Base-by-base conservation (phyloP, 2,797 vertebrate genomes). In the Geotria australis region DNA sequence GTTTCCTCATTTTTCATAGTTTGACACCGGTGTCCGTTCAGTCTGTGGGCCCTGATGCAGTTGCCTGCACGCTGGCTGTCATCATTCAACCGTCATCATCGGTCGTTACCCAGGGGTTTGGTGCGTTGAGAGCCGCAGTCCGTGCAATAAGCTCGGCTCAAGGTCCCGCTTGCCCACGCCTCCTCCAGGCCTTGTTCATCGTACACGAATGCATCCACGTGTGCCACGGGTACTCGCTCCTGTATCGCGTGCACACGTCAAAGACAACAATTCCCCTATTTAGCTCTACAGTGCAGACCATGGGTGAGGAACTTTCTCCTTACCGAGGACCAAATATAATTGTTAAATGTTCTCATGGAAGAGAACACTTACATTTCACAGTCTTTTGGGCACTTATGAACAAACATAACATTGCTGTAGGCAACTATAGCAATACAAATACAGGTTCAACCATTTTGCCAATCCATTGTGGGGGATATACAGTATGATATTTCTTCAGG, bases 131-230 rank as follows among this genome's bases (percentile, higher is more conserved):
- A 89, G 53, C 83, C 81, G 67, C 88, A 91, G 13, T 57, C 65
- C 9, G 73, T 68, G 61, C 85, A 95, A 69, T 77, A 93, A 60
- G 71, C 76, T 56, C 83, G 76, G 66, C 79, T 95, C 75, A 93
- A 76, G 66, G 75, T 73, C 57, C 84, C 80, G 48, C 75, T 72
- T 57, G 80, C 77, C 73, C 83, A 89, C 64, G 83, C 74, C 62
- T 70, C 63, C 67, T 91, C 85, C 68, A 91, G 71, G 61, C 68
- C 66, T 47, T 86, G 78, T 57, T 93, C 85, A 60, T 83, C 76
- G 62, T 85, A 95, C 66, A 95, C 74, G 70, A 95, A 95, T 48
- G 75, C 67, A 68, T 89, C 84, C 57, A 95, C 70, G 12, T 86
- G 81, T 61, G 80, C 67, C 8, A 77, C 78, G 5, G 80, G 78